Base-by-base conservation (phyloP, 2,888 invertebrate species). In the Julus scanicus region DNA sequence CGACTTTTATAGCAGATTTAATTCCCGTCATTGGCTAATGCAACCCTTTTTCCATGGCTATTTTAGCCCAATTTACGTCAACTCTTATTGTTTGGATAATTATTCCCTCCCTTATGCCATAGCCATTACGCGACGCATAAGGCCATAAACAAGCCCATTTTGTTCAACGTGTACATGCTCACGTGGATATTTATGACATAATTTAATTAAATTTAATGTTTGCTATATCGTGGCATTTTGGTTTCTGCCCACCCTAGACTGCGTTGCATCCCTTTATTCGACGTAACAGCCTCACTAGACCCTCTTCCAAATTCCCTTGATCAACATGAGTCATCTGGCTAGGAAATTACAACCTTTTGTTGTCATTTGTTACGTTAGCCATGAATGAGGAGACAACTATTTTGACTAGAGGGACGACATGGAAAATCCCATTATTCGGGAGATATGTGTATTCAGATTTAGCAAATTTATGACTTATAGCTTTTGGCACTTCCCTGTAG, bases 1-100 rank as follows among this genome's bases (percentile, higher is more conserved):
- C 37, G 29, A 80, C 80, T 80, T 80, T 80, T 80, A 80, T 80
- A 13, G 80, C 80, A 37, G 80, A 80, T 80, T 80, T 80, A 80
- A 80, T 80, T 80, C 80, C 80, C 80, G 80, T 80, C 80, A 80
- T 80, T 37, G 80, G 80, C 80, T 80, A 80, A 80, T 80, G 80
- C 80, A 80, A 39, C 80, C 80, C 80, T 80, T 80, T 80, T 80
- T 80, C 80, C 80, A 80, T 37, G 80, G 80, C 80, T 37, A 80
- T 80, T 80, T 80, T 80, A 80, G 80, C 80, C 80, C 80, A 80
- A 80, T 80, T 80, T 80, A 80, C 80, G 80, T 80, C 80, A 80
- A 80, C 80, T 80, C 80, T 80, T 80, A 80, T 80, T 80, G 80
- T 80, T 80, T 37, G 80, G 80, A 80, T 80, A 80, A 80, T 80